Conservation (phyloP, 2,888 invertebrate genomes). For the Sinopyrophorus schimmeli region DNA sequence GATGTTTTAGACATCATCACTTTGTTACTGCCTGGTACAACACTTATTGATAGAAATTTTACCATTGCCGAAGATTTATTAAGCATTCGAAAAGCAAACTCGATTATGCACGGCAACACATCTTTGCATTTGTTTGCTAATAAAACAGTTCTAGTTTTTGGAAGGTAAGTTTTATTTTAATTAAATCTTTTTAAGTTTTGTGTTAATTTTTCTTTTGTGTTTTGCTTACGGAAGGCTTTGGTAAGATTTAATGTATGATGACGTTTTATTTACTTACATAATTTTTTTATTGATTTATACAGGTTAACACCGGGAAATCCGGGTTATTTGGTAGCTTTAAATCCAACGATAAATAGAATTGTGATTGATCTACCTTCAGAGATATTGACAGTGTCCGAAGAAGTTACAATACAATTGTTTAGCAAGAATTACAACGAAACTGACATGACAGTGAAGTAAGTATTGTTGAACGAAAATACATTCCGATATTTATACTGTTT, state of each 20-base stretch:
- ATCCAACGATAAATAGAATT: conserved; percentile 60
- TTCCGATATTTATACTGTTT: conserved; percentile 33
- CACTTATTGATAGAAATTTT: conserved; percentile 50
- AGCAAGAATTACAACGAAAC: conserved; percentile 59
- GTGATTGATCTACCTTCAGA: conserved; percentile 61
- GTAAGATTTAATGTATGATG: background rate
- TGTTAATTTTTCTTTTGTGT: conserved; percentile 13
- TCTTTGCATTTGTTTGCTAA: conserved; percentile 56
- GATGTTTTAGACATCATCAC: conserved; percentile 67
- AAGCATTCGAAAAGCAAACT: conserved; percentile 58
- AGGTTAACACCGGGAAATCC: conserved; percentile 76
- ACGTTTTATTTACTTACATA: background rate
- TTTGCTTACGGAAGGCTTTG: conserved; percentile 16
- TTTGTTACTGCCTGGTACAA: conserved; percentile 78
- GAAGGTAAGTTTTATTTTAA: conserved; percentile 60
- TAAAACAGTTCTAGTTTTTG: conserved; percentile 65
- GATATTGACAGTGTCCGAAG: conserved; percentile 56
- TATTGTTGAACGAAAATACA: conserved; percentile 22
- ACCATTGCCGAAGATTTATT: conserved; percentile 51
- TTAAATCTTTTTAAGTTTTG: background rate
- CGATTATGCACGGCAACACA: conserved; percentile 67
- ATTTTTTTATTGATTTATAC: conserved; percentile 24
- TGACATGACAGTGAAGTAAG: conserved; percentile 56
- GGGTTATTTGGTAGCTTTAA: conserved; percentile 73
- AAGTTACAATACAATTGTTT: conserved; percentile 63